phyloP scores from a whole-genome alignment of 2,797 vertebrate species.

The Pristis pectinata region DNA sequence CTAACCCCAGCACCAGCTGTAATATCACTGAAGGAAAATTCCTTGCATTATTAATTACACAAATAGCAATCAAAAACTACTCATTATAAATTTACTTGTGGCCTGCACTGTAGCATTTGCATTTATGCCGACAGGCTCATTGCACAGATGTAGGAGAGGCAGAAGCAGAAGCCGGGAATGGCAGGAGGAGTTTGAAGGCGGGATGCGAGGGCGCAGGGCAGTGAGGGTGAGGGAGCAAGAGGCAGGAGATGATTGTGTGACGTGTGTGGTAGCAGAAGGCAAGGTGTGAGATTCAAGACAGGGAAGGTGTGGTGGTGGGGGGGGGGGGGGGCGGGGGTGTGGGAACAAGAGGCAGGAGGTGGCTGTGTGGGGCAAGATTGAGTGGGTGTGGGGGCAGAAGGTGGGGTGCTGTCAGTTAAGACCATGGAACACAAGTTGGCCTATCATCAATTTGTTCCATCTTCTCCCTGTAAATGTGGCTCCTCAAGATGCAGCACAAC shows the following conservation, averaged over 20 bases:
- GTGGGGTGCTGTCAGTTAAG: too few relatives aligned
- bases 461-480: background rate
- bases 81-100: slow-evolving; percentile 49
- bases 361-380: too few relatives aligned
- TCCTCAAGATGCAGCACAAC: background rate
- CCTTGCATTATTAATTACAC: slow-evolving; percentile 73
- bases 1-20: slow-evolving; percentile 42
- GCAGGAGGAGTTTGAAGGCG: too few relatives aligned
- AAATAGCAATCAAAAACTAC: slow-evolving; percentile 55
- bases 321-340: background rate
- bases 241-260: too few relatives aligned
- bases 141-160: too few relatives aligned
- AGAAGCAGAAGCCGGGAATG: too few relatives aligned
- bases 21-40: slow-evolving; percentile 56
- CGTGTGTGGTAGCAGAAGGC: too few relatives aligned
- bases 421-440: background rate
- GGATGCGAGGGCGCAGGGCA: too few relatives aligned
- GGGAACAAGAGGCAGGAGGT: background rate
- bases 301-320: background rate
- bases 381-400: background rate
- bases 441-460: background rate
- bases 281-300: background rate
- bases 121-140: background rate
- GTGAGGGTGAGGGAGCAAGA: too few relatives aligned
- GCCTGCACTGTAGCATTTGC: slow-evolving; percentile 40